phyloP scores from a whole-genome alignment of 2,888 invertebrate species.

The Hedychridium roseum region DNA sequence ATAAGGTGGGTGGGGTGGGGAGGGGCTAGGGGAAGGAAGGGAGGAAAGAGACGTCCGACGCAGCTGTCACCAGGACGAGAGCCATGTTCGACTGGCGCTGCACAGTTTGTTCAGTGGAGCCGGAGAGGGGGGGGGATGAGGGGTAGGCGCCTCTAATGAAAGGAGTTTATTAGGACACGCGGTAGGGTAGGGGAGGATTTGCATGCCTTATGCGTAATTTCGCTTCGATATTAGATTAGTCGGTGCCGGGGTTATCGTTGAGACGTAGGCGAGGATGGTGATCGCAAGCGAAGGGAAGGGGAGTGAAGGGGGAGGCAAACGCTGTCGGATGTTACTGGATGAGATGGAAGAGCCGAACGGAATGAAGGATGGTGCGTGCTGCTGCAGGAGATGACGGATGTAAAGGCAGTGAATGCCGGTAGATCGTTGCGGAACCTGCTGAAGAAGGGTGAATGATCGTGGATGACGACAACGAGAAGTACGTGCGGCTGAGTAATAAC shows the following conservation, averaged over 20 bases:
- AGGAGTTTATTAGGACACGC: slow-evolving; percentile 54
- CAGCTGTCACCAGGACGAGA: slow-evolving; percentile 52
- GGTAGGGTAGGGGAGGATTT: slow-evolving; percentile 37
- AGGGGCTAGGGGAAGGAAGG: neutral
- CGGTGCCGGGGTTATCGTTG: slow-evolving; percentile 35
- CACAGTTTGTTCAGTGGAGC: slow-evolving; percentile 54
- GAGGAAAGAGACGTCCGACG: slow-evolving; percentile 18
- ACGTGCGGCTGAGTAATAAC: no score
- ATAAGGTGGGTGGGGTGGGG: neutral
- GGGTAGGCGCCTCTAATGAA: slow-evolving; percentile 49
- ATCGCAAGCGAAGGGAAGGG: neutral
- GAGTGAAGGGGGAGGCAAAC: neutral
- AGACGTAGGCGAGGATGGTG: slow-evolving; percentile 12
- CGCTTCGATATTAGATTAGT: slow-evolving; percentile 52
- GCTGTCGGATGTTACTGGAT: no score
- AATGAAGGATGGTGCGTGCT: no score
- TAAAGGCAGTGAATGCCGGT: neutral
- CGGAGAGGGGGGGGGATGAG: slow-evolving; percentile 33
- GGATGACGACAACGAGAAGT: no score
- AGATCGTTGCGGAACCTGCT: neutral
- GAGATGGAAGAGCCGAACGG: no score
- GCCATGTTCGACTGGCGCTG: slow-evolving; percentile 45
- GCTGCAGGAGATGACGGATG: neutral
- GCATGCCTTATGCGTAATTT: slow-evolving; percentile 54
- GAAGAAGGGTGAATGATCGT: no score